Percentiles rank a stretch among this genome's conserved stretches.
These are phyloP conservation scores for Corythornis cristatus DNA, from an alignment of 2,113 vertebrate genomes.

Conservation along the genomic window DNA sequence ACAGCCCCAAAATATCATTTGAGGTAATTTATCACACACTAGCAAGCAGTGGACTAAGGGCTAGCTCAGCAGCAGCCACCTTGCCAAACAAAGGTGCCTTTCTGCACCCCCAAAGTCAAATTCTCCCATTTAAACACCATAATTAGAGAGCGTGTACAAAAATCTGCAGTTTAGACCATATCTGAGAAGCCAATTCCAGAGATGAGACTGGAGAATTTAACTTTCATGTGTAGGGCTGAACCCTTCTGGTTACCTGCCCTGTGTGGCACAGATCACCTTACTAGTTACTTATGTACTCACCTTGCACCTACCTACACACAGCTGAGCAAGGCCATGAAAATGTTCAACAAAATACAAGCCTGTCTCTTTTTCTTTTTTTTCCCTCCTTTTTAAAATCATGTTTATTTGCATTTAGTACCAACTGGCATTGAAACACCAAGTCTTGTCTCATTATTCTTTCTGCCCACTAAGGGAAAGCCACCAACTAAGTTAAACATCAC, in stretches of 20 bases:
- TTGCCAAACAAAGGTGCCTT: background rate
- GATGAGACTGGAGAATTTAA: background rate
- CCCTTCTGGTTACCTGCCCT: no score
- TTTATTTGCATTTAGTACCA: background rate
- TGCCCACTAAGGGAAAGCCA: rapidly evolving
- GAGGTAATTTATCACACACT: background rate
- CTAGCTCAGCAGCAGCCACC: background rate
- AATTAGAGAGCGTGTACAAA: background rate
- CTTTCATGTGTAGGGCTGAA: background rate
- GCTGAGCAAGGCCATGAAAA: background rate
- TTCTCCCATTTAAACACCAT: background rate
- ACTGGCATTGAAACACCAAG: background rate
- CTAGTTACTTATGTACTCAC: rapidly evolving
- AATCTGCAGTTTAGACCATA: background rate
- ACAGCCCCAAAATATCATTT: rapidly evolving
- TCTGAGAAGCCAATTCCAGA: background rate
- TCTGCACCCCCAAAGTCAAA: background rate
- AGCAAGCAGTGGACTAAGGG: background rate
- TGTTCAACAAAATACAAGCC: background rate
- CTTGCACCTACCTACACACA: no score
- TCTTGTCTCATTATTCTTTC: background rate
- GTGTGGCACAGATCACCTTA: background rate
- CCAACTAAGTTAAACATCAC: background rate
- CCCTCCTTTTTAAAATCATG: no score
- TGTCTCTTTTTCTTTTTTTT: background rate